These are phyloP conservation scores for Nibea coibor DNA, from an alignment of 2,113 vertebrate species.

Conservation along the genomic window DNA sequence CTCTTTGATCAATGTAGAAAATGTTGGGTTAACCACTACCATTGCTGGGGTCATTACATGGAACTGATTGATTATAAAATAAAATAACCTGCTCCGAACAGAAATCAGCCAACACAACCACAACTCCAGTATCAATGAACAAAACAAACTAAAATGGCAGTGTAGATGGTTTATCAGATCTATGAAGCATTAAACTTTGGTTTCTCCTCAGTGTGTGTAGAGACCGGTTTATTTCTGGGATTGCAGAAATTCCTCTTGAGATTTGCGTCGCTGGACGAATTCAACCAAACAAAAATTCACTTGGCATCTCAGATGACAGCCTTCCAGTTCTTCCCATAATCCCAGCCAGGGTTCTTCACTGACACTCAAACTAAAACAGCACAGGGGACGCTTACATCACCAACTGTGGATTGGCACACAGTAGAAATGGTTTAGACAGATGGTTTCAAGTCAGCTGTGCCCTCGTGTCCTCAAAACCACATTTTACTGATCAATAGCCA, in stretches of 20 bases:
- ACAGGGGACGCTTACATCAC: conserved; percentile 18
- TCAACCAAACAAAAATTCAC: not conserved
- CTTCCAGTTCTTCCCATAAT: not conserved
- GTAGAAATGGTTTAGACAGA: conserved; percentile 35
- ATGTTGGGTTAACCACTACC: too few species aligned
- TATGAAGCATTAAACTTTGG: not conserved
- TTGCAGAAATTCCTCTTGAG: not conserved
- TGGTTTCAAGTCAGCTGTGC: conserved; percentile 14
- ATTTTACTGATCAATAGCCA: conserved; percentile 1
- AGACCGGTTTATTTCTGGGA: not conserved
- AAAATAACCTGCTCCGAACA: not conserved
- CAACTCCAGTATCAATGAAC: not conserved
- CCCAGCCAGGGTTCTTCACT: not conserved
- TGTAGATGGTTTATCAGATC: not conserved
- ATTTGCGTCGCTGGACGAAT: not conserved
- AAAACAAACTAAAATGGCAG: not conserved
- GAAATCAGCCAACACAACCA: not conserved
- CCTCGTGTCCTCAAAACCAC: conserved; percentile 19
- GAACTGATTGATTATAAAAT: not conserved
- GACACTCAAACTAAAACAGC: not conserved
- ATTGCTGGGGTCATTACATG: too few species aligned
- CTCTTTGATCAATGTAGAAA: too few species aligned
- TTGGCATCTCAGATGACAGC: not conserved
- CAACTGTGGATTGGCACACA: not conserved
- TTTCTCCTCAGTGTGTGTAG: not conserved